These are phyloP conservation scores for Lates calcarifer DNA, from an alignment of 2,113 vertebrate species.

Conservation along the genomic window DNA sequence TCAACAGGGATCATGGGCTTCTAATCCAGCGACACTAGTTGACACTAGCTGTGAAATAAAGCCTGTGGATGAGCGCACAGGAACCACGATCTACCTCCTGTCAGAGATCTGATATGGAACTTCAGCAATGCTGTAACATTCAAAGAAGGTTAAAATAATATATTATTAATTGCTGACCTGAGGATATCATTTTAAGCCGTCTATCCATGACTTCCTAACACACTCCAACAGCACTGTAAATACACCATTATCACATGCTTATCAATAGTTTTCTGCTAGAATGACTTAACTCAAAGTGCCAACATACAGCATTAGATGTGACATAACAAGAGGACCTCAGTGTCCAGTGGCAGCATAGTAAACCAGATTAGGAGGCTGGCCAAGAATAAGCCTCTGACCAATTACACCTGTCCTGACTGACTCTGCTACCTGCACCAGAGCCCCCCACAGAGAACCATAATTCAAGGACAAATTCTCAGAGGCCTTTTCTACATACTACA, in stretches of 20 bases:
- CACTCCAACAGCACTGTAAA: neutral
- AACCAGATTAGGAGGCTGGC: slow-evolving; percentile 54
- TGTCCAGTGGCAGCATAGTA: slow-evolving; percentile 14
- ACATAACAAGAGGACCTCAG: neutral
- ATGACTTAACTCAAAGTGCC: neutral
- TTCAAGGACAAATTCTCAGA: slow-evolving; percentile 29
- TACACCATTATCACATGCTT: neutral
- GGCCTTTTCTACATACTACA: slow-evolving; percentile 1
- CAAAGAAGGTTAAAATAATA: slow-evolving; percentile 21
- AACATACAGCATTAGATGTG: neutral
- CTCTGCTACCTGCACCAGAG: slow-evolving; percentile 4
- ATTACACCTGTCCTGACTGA: slow-evolving; percentile 56
- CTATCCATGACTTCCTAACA: neutral
- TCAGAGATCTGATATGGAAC: neutral
- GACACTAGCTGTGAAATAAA: slow-evolving; percentile 64
- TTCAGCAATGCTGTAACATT: neutral
- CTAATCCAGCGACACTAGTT: slow-evolving; percentile 74
- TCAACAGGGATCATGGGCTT: slow-evolving; percentile 71
- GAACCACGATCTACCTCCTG: slow-evolving; percentile 5
- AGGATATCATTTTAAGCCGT: neutral
- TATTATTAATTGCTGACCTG: accelerated
- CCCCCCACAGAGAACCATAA: neutral
- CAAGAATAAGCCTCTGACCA: slow-evolving; percentile 41
- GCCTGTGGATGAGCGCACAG: slow-evolving; percentile 36
- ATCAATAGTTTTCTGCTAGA: neutral